phyloP scores from a whole-genome alignment of 2,113 vertebrate genomes.

The Isichthys henryi region DNA sequence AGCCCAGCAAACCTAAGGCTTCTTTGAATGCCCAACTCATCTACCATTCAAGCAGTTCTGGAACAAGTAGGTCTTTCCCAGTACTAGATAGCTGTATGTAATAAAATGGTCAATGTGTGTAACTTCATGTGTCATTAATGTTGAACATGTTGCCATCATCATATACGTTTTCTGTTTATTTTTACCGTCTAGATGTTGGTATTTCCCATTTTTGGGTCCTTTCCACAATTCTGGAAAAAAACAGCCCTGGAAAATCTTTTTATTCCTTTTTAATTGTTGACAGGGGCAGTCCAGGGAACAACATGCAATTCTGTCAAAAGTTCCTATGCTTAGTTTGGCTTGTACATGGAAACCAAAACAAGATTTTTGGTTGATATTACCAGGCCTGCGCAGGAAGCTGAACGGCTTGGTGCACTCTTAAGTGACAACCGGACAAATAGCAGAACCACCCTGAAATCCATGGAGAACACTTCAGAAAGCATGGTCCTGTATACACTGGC shows the following conservation, averaged over 20 bases:
- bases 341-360: neutral
- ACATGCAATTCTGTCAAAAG: neutral
- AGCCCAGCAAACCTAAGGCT: neutral
- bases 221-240: neutral
- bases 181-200: neutral
- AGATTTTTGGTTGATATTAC: neutral
- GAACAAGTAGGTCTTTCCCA: neutral
- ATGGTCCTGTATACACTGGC: neutral
- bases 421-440: neutral
- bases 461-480: neutral
- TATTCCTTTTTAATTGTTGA: neutral
- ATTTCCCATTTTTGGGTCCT: neutral
- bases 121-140: neutral
- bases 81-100: neutral
- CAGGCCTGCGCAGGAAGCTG: neutral
- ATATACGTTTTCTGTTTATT: neutral
- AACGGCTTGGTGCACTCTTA: neutral
- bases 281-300: neutral
- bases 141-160: neutral
- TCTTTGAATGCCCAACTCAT: neutral
- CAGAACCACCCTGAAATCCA: neutral
- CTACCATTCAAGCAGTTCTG: neutral
- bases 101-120: neutral
- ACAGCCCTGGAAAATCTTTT: neutral
- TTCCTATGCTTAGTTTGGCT: neutral